Conservation (phyloP, 2,113 vertebrate species). For the Prinia subflava region DNA sequence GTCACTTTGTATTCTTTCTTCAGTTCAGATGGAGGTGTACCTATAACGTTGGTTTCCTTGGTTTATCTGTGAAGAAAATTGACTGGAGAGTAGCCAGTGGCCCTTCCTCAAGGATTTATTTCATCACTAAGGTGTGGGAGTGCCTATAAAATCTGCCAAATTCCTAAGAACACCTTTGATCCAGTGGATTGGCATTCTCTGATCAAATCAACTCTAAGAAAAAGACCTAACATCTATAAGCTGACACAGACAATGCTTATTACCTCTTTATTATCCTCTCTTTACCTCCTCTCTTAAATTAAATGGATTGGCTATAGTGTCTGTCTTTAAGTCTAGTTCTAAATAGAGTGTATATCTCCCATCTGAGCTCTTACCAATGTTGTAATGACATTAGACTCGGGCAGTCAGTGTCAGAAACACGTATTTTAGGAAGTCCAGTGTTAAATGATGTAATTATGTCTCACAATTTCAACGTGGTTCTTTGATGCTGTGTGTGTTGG, state of each 20-base stretch:
- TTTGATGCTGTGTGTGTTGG: not conserved
- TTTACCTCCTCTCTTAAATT: not conserved
- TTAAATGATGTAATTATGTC: not conserved
- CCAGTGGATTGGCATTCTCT: not conserved
- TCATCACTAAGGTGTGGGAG: not conserved
- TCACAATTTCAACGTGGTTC: not conserved
- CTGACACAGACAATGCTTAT: not conserved
- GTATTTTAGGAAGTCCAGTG: not conserved
- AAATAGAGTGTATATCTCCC: not conserved
- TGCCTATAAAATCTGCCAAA: not conserved
- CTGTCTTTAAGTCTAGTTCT: not conserved
- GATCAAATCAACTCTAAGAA: not conserved
- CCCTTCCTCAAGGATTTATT: not conserved
- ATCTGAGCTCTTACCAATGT: not conserved
- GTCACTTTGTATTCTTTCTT: not conserved
- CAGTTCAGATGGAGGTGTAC: not conserved
- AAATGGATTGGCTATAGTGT: not conserved
- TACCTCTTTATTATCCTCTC: not conserved
- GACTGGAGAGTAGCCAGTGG: not conserved
- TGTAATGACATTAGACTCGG: not conserved
- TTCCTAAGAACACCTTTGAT: not conserved
- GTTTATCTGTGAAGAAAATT: not conserved
- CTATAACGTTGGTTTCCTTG: not conserved
- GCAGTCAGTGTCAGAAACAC: not conserved
- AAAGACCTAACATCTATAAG: not conserved